phyloP scores from a whole-genome alignment of 2,113 vertebrate genomes.

The Hyaena hyaena region DNA sequence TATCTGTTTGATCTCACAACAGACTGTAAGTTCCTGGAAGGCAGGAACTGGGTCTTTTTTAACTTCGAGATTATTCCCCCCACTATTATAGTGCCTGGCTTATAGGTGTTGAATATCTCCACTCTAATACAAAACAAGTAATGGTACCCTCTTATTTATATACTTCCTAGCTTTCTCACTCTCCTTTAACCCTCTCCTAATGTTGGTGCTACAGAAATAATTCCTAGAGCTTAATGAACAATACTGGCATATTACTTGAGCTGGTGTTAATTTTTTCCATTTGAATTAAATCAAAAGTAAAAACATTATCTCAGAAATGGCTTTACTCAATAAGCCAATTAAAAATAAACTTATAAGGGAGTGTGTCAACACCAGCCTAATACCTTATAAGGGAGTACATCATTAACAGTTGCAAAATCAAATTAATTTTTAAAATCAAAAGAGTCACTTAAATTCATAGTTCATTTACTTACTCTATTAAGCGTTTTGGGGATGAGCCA shows the following conservation, averaged over 20 bases:
- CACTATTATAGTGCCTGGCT: not conserved
- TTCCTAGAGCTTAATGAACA: not conserved
- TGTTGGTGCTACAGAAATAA: not conserved
- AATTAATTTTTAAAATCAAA: slow-evolving; percentile 43
- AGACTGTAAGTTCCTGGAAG: not conserved
- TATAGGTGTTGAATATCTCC: not conserved
- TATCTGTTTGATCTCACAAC: not conserved
- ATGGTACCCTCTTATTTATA: not conserved
- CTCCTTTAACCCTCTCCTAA: not conserved
- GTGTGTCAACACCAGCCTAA: not conserved
- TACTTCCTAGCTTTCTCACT: not conserved
- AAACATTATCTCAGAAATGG: not conserved
- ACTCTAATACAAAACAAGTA: slow-evolving; percentile 28
- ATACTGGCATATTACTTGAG: not conserved
- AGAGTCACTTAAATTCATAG: not conserved
- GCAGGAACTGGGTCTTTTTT: not conserved
- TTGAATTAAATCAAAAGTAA: not conserved
- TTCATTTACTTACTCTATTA: slow-evolving; percentile 92
- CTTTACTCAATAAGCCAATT: not conserved
- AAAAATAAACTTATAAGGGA: slow-evolving; percentile 33
- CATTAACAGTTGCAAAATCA: slow-evolving; percentile 43
- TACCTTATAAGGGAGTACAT: not conserved
- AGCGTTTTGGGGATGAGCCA: slow-evolving; percentile 95
- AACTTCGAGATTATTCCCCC: not conserved
- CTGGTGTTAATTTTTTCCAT: not conserved